Conservation (phyloP, 2,888 invertebrate species). For the Leptopilina drosophilae region DNA sequence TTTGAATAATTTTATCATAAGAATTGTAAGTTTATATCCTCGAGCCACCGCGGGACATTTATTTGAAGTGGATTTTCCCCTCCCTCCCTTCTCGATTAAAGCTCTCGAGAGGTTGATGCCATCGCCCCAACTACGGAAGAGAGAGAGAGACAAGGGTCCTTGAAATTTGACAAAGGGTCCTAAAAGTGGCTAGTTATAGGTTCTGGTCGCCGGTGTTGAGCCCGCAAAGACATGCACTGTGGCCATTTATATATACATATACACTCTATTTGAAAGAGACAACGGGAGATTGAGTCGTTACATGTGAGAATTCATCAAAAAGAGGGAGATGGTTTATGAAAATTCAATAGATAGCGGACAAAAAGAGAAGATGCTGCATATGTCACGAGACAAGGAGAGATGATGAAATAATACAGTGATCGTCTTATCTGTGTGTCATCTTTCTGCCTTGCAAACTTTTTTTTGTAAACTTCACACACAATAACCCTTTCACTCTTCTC, state of each 20-base stretch:
- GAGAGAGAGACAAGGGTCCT: slow-evolving; percentile 18
- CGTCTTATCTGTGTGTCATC: slow-evolving; percentile 64
- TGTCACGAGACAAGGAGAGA: slow-evolving; percentile 44
- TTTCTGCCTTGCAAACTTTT: slow-evolving; percentile 65
- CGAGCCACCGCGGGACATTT: slow-evolving; percentile 24
- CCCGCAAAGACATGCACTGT: slow-evolving; percentile 25
- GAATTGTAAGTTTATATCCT: not conserved
- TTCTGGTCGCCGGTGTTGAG: slow-evolving; percentile 12
- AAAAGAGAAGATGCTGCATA: not conserved
- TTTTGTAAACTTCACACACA: slow-evolving; percentile 54
- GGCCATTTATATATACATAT: slow-evolving; percentile 15
- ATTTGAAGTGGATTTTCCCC: slow-evolving; percentile 18
- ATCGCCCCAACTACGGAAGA: slow-evolving; percentile 1
- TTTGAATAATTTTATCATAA: not conserved
- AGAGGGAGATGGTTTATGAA: slow-evolving; percentile 55
- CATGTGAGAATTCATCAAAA: slow-evolving; percentile 48
- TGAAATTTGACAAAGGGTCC: slow-evolving; percentile 29
- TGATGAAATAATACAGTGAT: slow-evolving; percentile 52
- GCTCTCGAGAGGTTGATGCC: slow-evolving; percentile 24
- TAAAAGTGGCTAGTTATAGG: slow-evolving; percentile 38
- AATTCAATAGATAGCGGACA: slow-evolving; percentile 65
- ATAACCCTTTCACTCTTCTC: slow-evolving; percentile 52
- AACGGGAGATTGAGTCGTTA: slow-evolving; percentile 62
- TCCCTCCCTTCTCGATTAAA: not conserved
- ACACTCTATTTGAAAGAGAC: not conserved